phyloP scores from a whole-genome alignment of 2,888 invertebrate species.

The Cotesia congregata region DNA sequence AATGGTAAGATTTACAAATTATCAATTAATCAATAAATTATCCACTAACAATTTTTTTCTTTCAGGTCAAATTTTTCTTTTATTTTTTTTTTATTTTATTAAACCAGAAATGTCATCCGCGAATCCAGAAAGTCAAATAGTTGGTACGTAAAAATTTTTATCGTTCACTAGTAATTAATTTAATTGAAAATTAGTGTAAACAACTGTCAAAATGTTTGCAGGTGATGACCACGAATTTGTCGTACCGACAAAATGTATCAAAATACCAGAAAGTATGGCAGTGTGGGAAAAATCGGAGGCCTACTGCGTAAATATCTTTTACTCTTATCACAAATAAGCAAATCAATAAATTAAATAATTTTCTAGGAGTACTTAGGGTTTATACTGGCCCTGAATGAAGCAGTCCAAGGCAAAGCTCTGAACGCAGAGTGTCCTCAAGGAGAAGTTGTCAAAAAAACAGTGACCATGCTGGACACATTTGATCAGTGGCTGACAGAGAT shows the following conservation, averaged over 20 bases:
- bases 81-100: not conserved
- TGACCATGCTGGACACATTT: slow-evolving; percentile 80
- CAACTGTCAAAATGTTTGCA: slow-evolving; percentile 47
- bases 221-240: slow-evolving; percentile 76
- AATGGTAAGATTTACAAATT: no score
- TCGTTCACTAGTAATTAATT: not conserved
- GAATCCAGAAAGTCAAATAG: not conserved
- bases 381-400: slow-evolving; percentile 87
- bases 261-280: slow-evolving; percentile 79
- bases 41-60: no score
- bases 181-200: not conserved
- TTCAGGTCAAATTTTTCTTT: not conserved
- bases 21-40: no score
- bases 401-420: slow-evolving; percentile 84
- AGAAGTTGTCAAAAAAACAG: slow-evolving; percentile 74
- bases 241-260: slow-evolving; percentile 78
- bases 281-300: slow-evolving; percentile 90
- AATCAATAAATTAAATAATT: slow-evolving; percentile 30
- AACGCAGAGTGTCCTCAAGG: slow-evolving; percentile 77
- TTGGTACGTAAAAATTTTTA: slow-evolving; percentile 1
- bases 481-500: slow-evolving; percentile 83
- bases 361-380: slow-evolving; percentile 87
- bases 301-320: slow-evolving; percentile 75
- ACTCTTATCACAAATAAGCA: not conserved
- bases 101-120: not conserved